Evolutionary conservation across 2,797 vertebrate genomes (phyloP), one percentile per base, ranked within the genome.

Genomic region (Heliangelus exortis): DNA sequence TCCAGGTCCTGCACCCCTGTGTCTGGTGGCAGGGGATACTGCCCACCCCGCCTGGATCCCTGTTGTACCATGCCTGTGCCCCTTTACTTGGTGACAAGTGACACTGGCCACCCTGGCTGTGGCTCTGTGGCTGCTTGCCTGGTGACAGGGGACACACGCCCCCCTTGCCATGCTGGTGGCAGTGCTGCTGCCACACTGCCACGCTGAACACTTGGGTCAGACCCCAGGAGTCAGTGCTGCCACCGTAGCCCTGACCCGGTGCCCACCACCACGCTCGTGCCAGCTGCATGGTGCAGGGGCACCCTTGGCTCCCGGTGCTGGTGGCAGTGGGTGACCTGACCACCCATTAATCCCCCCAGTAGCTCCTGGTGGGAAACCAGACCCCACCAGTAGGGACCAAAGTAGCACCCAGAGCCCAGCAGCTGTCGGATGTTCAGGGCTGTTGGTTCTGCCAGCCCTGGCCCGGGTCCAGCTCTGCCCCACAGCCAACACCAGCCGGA

Each of bases 201-300:
- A 23, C 4, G 0, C 59, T 7, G 25, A 59, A 69, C 78, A 79
- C 72, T 80, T 80, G 48, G 80, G 84, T 79, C 59, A 88, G 93
- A 86, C 90, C 93, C 84, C 4, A 58, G 91, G 90, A 89, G 90
- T 91, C 95, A 94, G 90, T 54, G 59, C 57, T 7, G 81, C 77
- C 12, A 43, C 79, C 29, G 6, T 12, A 2, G 10, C 54, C 23
- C 22, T 47, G 47, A 47, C 47, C 47, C 21, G 47, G 47, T 47
- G 47, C 47, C 47, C 4, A 2, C 26, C 10, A 5, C 5, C 12
- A 10, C 4, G 73, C 45, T 34, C 10, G 15, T 50, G 79, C 66
- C 48, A 75, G 10, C 48, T 34, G 3, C 63, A 9, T 50, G 54
- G 34, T 8, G 34, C 34, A 10, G 20, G n/a, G n/a, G 39, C 18